Percentiles rank a stretch among this genome's conserved stretches.
Conservation (phyloP, 2,113 vertebrate species). For the Chunga burmeisteri region DNA sequence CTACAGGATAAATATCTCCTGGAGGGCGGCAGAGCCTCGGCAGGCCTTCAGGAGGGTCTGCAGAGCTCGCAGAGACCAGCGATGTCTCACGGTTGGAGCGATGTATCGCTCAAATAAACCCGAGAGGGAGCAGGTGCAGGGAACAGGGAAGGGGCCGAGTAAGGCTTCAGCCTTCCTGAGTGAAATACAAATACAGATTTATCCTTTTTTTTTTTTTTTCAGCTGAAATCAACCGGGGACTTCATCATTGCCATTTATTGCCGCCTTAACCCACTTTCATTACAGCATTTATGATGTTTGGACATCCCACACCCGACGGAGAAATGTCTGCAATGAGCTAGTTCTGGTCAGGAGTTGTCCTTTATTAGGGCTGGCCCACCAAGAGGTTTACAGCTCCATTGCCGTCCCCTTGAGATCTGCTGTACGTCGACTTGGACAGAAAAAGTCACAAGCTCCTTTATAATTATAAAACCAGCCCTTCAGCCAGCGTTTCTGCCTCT, state of each 20-base stretch:
- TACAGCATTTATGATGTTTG: neutral
- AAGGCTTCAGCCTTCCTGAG: neutral
- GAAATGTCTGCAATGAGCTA: neutral
- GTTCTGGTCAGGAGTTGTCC: neutral
- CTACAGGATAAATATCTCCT: neutral
- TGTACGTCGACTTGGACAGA: rapidly evolving
- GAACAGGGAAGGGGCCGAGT: neutral
- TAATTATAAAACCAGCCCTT: neutral
- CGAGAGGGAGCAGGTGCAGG: neutral
- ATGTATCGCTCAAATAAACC: neutral
- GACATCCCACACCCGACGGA: neutral
- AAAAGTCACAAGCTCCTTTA: neutral
- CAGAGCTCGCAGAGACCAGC: neutral
- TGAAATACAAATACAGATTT: neutral
- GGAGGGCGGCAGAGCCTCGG: neutral
- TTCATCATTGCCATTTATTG: neutral
- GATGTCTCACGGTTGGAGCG: neutral
- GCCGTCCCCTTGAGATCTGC: neutral
- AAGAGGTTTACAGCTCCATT: neutral
- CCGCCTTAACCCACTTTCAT: neutral
- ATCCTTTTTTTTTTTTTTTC: neutral
- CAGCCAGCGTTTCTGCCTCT: neutral
- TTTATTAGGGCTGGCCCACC: neutral
- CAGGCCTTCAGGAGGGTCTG: neutral
- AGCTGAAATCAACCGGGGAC: neutral